phyloP scores from a whole-genome alignment of 2,113 vertebrate species.

The Aldabrachelys gigantea region DNA sequence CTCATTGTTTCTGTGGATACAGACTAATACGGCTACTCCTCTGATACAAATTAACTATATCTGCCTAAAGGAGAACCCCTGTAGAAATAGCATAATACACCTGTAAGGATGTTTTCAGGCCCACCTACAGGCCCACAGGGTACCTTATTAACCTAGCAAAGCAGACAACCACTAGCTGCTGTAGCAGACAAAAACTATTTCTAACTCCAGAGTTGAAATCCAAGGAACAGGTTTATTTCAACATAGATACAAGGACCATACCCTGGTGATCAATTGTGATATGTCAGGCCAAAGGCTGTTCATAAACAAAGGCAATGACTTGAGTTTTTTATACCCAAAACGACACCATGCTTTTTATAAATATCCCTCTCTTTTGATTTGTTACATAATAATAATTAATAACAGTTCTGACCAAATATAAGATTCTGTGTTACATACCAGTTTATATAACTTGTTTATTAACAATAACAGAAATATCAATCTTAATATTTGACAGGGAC shows the following conservation, averaged over 20 bases:
- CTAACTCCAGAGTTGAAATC: background rate
- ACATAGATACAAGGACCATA: background rate
- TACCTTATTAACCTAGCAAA: background rate
- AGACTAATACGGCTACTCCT: no score
- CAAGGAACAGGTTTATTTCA: background rate
- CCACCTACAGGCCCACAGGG: background rate
- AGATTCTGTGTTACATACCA: background rate
- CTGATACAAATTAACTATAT: background rate
- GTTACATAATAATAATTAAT: background rate
- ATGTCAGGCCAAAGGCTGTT: background rate
- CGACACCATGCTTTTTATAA: background rate
- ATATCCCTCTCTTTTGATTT: background rate
- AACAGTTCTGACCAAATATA: background rate
- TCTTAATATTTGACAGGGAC: background rate
- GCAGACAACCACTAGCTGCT: background rate
- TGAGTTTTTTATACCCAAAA: background rate
- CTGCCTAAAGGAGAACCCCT: slow-evolving; percentile 4
- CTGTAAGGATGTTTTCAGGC: background rate
- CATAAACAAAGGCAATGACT: background rate
- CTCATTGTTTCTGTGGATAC: no score
- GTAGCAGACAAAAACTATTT: background rate
- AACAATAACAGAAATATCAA: background rate
- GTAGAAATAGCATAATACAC: background rate
- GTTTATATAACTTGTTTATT: background rate
- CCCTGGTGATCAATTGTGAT: background rate